A percentile compares a stretch with the other conserved stretches of the same genome.
These are phyloP conservation scores for Stegodyphus dumicola DNA, from an alignment of 1,140 invertebrate genomes.

Conservation along the genomic window DNA sequence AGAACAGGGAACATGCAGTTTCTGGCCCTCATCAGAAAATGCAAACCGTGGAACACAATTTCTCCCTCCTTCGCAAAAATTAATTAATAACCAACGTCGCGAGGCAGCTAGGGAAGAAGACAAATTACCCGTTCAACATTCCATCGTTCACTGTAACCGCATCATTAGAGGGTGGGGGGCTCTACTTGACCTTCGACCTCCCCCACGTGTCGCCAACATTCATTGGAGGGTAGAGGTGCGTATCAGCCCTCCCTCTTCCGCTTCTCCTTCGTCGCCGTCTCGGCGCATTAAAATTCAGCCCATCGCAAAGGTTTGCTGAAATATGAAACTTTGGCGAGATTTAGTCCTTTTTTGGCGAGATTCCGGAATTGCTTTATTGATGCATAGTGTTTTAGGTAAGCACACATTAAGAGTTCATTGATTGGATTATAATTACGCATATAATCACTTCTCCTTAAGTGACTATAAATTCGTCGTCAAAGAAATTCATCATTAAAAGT, in stretches of 20 bases:
- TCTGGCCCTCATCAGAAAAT: not conserved
- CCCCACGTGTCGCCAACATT: conserved; percentile 53
- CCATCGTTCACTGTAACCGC: conserved; percentile 53
- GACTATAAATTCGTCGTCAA: too few relatives aligned
- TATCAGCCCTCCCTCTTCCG: not conserved
- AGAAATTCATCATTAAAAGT: too few relatives aligned
- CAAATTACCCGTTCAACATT: conserved; percentile 51
- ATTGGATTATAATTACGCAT: too few relatives aligned
- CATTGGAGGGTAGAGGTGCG: conserved; percentile 51
- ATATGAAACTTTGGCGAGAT: not conserved
- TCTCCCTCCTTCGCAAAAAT: conserved; percentile 29
- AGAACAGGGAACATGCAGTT: conserved; percentile 7
- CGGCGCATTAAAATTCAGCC: conserved; percentile 52
- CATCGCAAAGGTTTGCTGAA: conserved; percentile 12
- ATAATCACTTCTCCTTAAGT: too few relatives aligned
- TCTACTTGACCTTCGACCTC: conserved; percentile 39
- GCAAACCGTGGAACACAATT: conserved; percentile 19
- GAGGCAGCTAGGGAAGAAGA: conserved; percentile 38
- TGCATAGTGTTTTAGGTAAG: too few relatives aligned
- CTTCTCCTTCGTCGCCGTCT: conserved; percentile 24
- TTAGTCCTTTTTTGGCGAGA: not conserved
- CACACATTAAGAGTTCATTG: too few relatives aligned
- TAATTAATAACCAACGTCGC: conserved; percentile 54
- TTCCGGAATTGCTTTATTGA: not conserved
- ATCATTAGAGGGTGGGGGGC: conserved; percentile 52